phyloP scores from a whole-genome alignment of 2,888 invertebrate genomes.

The Hirtodrosophila cameraria region DNA sequence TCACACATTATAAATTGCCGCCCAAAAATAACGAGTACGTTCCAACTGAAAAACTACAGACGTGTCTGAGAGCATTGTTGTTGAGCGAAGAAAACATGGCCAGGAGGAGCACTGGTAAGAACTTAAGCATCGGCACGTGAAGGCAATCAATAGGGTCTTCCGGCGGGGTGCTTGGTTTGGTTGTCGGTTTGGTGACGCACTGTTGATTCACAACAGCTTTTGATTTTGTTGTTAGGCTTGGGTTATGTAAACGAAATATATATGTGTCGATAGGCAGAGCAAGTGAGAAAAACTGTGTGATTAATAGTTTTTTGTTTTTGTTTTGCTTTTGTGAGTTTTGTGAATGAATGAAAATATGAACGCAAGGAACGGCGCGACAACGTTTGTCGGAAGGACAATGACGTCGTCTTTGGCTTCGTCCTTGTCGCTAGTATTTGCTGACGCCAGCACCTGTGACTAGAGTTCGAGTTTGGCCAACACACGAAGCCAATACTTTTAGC shows the following conservation, averaged over 20 bases:
- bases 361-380: slow-evolving; percentile 29
- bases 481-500: slow-evolving; percentile 27
- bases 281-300: slow-evolving; percentile 38
- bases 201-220: slow-evolving; percentile 71
- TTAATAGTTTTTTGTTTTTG: slow-evolving; percentile 56
- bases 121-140: slow-evolving; percentile 69
- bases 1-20: slow-evolving; percentile 40
- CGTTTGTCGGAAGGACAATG: slow-evolving; percentile 61
- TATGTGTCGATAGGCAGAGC: neutral
- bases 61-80: slow-evolving; percentile 40
- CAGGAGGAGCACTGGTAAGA: neutral
- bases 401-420: slow-evolving; percentile 52
- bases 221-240: slow-evolving; percentile 68
- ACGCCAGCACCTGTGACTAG: slow-evolving; percentile 66
- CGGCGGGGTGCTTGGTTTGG: slow-evolving; percentile 2
- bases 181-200: slow-evolving; percentile 62
- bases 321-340: slow-evolving; percentile 55
- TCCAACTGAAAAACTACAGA: slow-evolving; percentile 51
- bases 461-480: slow-evolving; percentile 30
- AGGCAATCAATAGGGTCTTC: slow-evolving; percentile 62
- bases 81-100: slow-evolving; percentile 7
- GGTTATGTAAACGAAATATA: slow-evolving; percentile 16
- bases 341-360: slow-evolving; percentile 62
- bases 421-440: slow-evolving; percentile 6
- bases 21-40: slow-evolving; percentile 22